phyloP scores from a whole-genome alignment of 2,113 vertebrate genomes.

The Phoenicopterus ruber region DNA sequence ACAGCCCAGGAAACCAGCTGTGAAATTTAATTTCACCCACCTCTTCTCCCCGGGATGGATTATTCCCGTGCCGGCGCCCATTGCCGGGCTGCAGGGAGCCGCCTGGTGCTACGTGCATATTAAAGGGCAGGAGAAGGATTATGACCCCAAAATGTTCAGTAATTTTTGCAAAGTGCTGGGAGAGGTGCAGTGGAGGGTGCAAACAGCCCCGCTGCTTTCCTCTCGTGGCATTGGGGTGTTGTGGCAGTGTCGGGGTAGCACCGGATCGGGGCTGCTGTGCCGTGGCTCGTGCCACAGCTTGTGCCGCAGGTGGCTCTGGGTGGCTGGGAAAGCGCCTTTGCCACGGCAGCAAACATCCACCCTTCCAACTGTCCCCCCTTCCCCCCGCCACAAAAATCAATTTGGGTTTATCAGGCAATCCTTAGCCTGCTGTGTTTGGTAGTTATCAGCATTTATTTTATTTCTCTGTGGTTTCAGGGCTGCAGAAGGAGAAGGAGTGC shows the following conservation, averaged over 20 bases:
- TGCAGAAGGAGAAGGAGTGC: neutral
- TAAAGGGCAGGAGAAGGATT: neutral
- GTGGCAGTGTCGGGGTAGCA: neutral
- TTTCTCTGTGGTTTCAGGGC: neutral
- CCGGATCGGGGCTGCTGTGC: fast-evolving
- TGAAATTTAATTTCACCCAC: neutral
- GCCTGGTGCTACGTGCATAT: fast-evolving
- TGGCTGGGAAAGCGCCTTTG: neutral
- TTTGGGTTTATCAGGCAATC: neutral
- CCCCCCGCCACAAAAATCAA: neutral
- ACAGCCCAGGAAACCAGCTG: neutral
- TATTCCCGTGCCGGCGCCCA: fast-evolving
- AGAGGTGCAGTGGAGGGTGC: neutral
- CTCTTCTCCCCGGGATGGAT: neutral
- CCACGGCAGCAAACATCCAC: neutral
- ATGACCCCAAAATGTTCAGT: neutral
- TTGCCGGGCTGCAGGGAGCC: neutral
- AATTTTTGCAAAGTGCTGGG: neutral
- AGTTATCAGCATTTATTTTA: slow-evolving; percentile 19
- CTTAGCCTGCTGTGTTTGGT: neutral
- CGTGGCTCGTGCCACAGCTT: fast-evolving
- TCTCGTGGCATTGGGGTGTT: neutral
- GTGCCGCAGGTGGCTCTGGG: neutral
- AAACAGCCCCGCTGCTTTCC: neutral
- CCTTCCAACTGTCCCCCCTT: neutral